Evolutionary conservation across 2,113 vertebrate genomes (phyloP), one percentile per base, ranked within the genome.

Genomic region (Anhinga anhinga): DNA sequence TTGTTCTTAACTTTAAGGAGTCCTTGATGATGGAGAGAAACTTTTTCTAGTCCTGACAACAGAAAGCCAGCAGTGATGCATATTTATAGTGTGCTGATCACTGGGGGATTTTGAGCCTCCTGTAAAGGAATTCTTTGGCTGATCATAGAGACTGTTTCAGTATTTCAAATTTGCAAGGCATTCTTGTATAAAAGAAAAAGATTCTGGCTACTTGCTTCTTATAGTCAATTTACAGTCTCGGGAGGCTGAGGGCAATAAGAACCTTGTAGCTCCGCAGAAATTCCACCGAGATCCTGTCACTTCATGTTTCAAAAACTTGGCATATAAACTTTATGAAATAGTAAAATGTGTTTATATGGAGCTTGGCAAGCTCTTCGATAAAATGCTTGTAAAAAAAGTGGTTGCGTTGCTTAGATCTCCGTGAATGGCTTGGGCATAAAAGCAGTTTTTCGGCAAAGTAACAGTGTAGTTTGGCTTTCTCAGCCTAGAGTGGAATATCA

Each of bases 271-370:
- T 86, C 32, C 89, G 76, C 63, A 91, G 53, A 89, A 95, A 88
- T 97, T 97, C 81, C 40, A 26, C 42, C 4, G 81, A 88, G 76
- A 86, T 44, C 86, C 83, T 90, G 72, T 94, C 82, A 79, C 70
- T 95, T 97, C 62, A 23, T 45, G 74, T 93, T 96, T 95, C 80
- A 92, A 73, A 94, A 95, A 92, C 47, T 81, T 90, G 95, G 85
- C 85, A 0, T 82, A 40, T 69, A 90, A 76, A 89, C 80, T 97
- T 95, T 86, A 82, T 91, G 92, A 92, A 95, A 92, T 86, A 93
- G 83, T 97, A 93, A 96, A 96, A 93, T 90, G 89, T 94, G 95
- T 96, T 97, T 96, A 93, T 91, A 82, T 2, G 14, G 69, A 93
- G 78, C 58, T 90, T 96, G 86, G 87, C 88, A 91, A 91, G 80